Evolutionary conservation across 2,888 invertebrate species (phyloP), one percentile per base, ranked within the genome.

Genomic region (Pachydiplax longipennis): DNA sequence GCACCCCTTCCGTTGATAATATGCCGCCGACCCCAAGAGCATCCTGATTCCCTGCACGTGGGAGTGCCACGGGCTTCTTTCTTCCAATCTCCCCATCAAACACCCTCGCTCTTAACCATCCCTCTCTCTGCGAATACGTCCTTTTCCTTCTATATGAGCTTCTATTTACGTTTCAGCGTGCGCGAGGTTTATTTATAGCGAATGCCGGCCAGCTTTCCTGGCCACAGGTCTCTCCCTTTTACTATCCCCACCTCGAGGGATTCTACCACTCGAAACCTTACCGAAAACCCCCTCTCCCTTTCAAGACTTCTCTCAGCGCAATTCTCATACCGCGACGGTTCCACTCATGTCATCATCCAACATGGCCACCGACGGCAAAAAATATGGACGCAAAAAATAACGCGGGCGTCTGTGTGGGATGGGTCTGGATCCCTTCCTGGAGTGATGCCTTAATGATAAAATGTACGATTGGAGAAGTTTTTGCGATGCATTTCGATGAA

Each of bases 81-180:
- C 44, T n/a, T 81, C n/a, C 81, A 4, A 12, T 35, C 4, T 18
- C 81, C 81, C 73, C 37, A 5, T 22, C 40, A 18, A 37, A 40
- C 37, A 4, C 37, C 44, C 81, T 40, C 81, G n/a, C 40, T 18
- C 80, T 35, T 12, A 31, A 10, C 80, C 80, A 37, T 35, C 80
- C 22, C 83, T 83, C 83, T 35, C 83, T 83, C 61, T 40, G 87
- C 87, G 87, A 87, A 87, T 87, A 87, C 58, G 87, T 87, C 87
- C 87, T 61, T 87, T 87, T 65, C 87, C 87, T 83, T 87, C 61
- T 87, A 87, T 87, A 87, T 58, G 61, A 87, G 87, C 87, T 58
- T 87, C 87, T 87, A 87, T 87, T 87, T 87, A 87, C 87, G 87
- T 87, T 87, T 58, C 61, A 87, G 87, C 87, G 87, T 87, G 87